These are phyloP conservation scores for Manduca sexta DNA, from an alignment of 1,140 invertebrate species.

Conservation along the genomic window DNA sequence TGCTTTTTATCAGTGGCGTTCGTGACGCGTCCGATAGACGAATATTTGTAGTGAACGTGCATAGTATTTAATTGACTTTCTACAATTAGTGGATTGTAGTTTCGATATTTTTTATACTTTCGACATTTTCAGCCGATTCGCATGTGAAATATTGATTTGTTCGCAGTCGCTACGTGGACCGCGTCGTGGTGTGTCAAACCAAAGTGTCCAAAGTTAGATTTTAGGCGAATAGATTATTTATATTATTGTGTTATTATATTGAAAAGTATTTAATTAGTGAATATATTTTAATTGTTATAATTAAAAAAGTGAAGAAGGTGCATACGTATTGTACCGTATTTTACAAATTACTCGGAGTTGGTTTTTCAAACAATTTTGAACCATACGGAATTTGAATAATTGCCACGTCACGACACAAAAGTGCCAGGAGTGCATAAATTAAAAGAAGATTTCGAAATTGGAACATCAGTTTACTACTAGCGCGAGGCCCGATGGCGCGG, in stretches of 20 bases:
- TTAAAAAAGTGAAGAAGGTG: background rate
- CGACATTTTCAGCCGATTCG: slow-evolving; percentile 1
- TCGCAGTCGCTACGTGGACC: too few relatives aligned
- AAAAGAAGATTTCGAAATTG: background rate
- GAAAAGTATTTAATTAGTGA: slow-evolving; percentile 5
- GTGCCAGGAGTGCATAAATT: slow-evolving; percentile 26
- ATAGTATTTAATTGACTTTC: slow-evolving; percentile 10
- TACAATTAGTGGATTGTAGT: background rate
- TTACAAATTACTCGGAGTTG: too few relatives aligned
- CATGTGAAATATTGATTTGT: background rate
- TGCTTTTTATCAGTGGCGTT: slow-evolving; percentile 63
- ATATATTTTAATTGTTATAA: background rate
- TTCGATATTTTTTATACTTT: slow-evolving; percentile 5
- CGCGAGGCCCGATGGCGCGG: slow-evolving; percentile 40
- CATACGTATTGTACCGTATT: too few relatives aligned
- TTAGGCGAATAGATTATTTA: background rate
- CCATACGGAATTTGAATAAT: too few relatives aligned
- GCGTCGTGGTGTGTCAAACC: slow-evolving; percentile 12
- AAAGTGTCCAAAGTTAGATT: slow-evolving; percentile 41
- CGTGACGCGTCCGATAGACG: slow-evolving; percentile 18
- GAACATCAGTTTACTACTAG: slow-evolving; percentile 1
- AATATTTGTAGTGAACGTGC: slow-evolving; percentile 9
- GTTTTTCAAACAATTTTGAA: too few relatives aligned
- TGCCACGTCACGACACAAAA: background rate
- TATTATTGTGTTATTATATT: background rate